Base-by-base conservation (phyloP, 64 coral and sea anemone species). In the Platygyra sinensis region DNA sequence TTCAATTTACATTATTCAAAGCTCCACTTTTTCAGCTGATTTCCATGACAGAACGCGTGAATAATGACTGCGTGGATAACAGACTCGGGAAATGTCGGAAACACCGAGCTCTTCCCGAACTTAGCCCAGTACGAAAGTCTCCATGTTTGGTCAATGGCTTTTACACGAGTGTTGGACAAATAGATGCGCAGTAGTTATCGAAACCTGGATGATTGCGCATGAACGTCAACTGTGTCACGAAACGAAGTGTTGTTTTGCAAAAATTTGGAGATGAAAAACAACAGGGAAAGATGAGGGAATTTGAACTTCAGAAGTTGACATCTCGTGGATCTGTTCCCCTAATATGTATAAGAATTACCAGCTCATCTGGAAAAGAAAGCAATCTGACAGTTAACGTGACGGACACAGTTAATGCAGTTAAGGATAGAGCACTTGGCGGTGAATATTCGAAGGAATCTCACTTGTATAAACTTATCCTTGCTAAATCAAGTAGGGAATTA, bases 281-380 rank as follows among this genome's bases (percentile, higher is more conserved):
- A 85, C 63, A n/a, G 27, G 33, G 33, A 39, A 96, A 71, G 73
- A 96, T 96, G 95, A 96, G 95, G 80, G 95, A 96, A 80, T 83
- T 96, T 78, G 95, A 96, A 86, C 88, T 96, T 88, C 95, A 96
- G 83, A 91, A 80, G 83, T 93, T 96, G 27, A 96, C 93, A 89
- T 91, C 91, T 10, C 83, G 93, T 18, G 90, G 91, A 91, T 91
- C 95, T 76, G 87, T 96, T 8, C 91, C 91, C 67, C 80, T 96
- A 62, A 64, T 96, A 28, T 86, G 85, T 65, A 75, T 96, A 60
- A 78, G 87, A 38, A 89, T 96, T 50, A 90, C 61, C 36, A 93
- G 87, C 69, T 86, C 89, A 22, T 94, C 92, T 75, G 92, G 92
- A 10, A 96, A 96, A 64, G 95, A 94, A 72, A 89, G 84, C 20